phyloP scores from a whole-genome alignment of 1,140 invertebrate species.

The silkworm (Bombyx mori) region DNA sequence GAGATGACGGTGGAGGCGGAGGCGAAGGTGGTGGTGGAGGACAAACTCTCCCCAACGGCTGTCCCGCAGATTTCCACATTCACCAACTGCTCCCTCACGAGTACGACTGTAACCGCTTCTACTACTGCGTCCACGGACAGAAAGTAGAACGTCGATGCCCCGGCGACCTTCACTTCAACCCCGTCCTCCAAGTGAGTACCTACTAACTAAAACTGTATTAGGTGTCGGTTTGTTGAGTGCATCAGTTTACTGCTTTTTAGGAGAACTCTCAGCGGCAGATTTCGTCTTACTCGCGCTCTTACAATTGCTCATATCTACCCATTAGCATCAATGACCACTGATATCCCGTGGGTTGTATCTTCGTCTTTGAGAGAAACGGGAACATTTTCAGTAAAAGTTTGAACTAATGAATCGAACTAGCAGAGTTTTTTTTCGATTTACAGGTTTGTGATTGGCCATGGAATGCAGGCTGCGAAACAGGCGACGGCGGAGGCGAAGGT shows the following conservation, averaged over 20 bases:
- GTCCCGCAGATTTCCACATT: slow-evolving; percentile 28
- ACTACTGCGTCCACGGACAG: slow-evolving; percentile 31
- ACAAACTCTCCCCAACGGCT: slow-evolving; percentile 19
- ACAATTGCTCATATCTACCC: too few relatives aligned
- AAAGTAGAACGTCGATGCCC: slow-evolving; percentile 25
- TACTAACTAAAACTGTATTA: too few relatives aligned
- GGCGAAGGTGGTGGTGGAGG: not conserved
- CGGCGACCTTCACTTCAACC: slow-evolving; percentile 7
- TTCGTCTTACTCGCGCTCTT: too few relatives aligned
- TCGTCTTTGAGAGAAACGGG: too few relatives aligned
- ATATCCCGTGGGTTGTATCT: too few relatives aligned
- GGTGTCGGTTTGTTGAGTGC: too few relatives aligned
- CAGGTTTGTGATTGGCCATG: slow-evolving; percentile 25
- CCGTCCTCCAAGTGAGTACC: not conserved
- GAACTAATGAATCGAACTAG: not conserved
- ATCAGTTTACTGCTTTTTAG: too few relatives aligned
- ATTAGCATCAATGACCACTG: too few relatives aligned
- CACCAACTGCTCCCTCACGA: slow-evolving; percentile 33
- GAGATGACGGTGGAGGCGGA: too few relatives aligned
- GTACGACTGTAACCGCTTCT: slow-evolving; percentile 34
- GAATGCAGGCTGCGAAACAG: slow-evolving; percentile 14
- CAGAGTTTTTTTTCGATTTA: too few relatives aligned
- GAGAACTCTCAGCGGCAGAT: too few relatives aligned
- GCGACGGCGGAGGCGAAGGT: not conserved
- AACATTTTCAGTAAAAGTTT: not conserved